Evolutionary conservation across 1,140 invertebrate genomes (phyloP).

Genomic region (Cyclargus thomasi): DNA sequence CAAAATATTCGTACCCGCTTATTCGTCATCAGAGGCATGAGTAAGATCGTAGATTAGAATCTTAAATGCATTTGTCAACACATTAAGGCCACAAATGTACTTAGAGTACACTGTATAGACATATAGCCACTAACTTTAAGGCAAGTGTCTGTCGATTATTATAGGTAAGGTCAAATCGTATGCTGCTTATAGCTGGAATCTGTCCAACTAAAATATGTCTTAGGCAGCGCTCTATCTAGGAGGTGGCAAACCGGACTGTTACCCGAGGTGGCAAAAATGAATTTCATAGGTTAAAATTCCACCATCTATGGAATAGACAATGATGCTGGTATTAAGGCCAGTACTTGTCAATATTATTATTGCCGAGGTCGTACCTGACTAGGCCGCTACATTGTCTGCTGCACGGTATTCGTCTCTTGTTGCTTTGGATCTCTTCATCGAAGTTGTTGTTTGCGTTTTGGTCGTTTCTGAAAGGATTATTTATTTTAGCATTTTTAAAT

Average conservation of each 20-base stretch:
- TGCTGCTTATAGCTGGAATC: too few species aligned
- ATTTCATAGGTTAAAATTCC: too few species aligned
- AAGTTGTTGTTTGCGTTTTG: constrained; percentile 33
- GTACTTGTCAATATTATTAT: constrained; percentile 30
- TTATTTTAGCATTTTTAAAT: not conserved
- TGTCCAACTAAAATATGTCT: too few species aligned
- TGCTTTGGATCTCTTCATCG: constrained; percentile 41
- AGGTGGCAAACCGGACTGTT: too few species aligned
- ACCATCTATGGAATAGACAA: too few species aligned
- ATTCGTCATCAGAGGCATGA: not conserved
- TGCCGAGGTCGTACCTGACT: constrained; percentile 59
- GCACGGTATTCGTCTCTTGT: constrained; percentile 50
- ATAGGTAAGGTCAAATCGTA: too few species aligned
- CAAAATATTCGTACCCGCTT: constrained; percentile 1
- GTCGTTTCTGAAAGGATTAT: constrained; percentile 34
- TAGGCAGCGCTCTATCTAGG: too few species aligned
- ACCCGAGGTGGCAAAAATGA: too few species aligned
- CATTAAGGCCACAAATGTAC: too few species aligned
- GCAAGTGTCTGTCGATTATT: too few species aligned
- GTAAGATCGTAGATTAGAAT: constrained; percentile 17
- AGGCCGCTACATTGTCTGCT: constrained; percentile 62
- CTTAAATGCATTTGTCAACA: not conserved
- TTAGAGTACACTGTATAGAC: too few species aligned
- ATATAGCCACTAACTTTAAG: constrained; percentile 1
- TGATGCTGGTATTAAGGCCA: too few species aligned